Percentiles rank a stretch among this genome's conserved stretches.
These are phyloP conservation scores for Danaus plexippus DNA, from an alignment of 1,140 invertebrate genomes.

Conservation along the genomic window DNA sequence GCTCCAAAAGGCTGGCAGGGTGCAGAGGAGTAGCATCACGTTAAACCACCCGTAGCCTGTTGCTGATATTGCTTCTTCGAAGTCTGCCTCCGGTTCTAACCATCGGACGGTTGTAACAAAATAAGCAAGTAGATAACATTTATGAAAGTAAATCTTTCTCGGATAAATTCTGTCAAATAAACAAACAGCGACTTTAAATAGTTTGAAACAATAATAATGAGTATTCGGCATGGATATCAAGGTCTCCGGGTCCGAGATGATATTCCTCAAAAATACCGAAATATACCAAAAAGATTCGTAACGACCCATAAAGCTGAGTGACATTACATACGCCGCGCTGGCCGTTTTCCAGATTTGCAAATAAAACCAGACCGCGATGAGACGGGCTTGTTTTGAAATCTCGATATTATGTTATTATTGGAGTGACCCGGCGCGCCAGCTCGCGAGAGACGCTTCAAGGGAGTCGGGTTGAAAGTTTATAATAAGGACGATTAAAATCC, in stretches of 20 bases:
- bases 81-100: conserved; percentile 67
- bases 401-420: conserved; percentile 18
- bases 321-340: conserved; percentile 18
- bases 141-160: too few relatives aligned
- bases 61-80: conserved; percentile 74
- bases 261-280: conserved; percentile 12
- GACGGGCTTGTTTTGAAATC: conserved; percentile 28
- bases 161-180: too few relatives aligned
- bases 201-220: too few relatives aligned
- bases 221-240: too few relatives aligned
- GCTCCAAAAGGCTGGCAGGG: conserved; percentile 76
- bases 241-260: conserved; percentile 10
- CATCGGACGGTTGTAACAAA: background rate
- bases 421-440: conserved; percentile 10
- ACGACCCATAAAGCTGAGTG: conserved; percentile 19
- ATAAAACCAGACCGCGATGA: conserved; percentile 27
- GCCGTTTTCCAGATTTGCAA: conserved; percentile 19
- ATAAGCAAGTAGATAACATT: background rate
- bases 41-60: conserved; percentile 80
- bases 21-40: conserved; percentile 73
- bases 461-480: too few relatives aligned
- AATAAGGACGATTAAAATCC: too few relatives aligned
- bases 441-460: too few relatives aligned
- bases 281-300: conserved; percentile 8
- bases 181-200: too few relatives aligned